Evolutionary conservation across 2,888 invertebrate species (phyloP), one percentile per base, ranked within the genome.

Genomic region (Tenodera sinensis): DNA sequence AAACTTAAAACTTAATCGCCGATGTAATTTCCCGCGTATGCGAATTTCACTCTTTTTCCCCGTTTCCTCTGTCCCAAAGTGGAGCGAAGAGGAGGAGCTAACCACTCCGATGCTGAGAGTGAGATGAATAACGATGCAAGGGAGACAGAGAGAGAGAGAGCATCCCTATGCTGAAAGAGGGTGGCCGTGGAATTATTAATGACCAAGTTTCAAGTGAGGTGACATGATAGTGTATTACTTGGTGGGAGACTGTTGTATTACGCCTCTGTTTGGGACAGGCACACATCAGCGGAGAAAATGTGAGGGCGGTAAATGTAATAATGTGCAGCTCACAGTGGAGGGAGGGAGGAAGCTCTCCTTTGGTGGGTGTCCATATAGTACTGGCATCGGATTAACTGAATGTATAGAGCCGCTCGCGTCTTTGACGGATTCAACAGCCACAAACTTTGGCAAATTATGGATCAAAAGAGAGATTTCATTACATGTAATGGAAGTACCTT

Each of bases 121-220:
- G 54, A 71, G 54, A 71, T 71, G 54, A 71, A 71, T 71, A 71
- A 71, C 25, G 54, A 20, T 71, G 54, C 6, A 6, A 71, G 54
- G 1, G 54, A 71, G 54, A 71, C 3, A 6, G 20, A 30, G n/a
- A n/a, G n/a, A n/a, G n/a, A n/a, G n/a, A n/a, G n/a, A 71, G 54
- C 54, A 71, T 71, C 54, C 54, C 54, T 71, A 25, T 25, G 54
- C 54, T 71, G 54, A 71, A 71, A 71, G 54, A 84, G 30, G 34
- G 84, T 28, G 81, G 81, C 86, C 7, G 47, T 81, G 86, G 81
- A 87, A 87, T 81, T 87, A 87, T 87, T 87, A 87, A 87, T 28
- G 81, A 25, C 54, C 25, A 28, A 28, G 85, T 71, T 71, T 71
- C 54, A n/a, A 34, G 42, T 27, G 42, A 34, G 85, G 85, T n/a